phyloP scores from a whole-genome alignment of 1,140 invertebrate species.

The Ericerus pela region DNA sequence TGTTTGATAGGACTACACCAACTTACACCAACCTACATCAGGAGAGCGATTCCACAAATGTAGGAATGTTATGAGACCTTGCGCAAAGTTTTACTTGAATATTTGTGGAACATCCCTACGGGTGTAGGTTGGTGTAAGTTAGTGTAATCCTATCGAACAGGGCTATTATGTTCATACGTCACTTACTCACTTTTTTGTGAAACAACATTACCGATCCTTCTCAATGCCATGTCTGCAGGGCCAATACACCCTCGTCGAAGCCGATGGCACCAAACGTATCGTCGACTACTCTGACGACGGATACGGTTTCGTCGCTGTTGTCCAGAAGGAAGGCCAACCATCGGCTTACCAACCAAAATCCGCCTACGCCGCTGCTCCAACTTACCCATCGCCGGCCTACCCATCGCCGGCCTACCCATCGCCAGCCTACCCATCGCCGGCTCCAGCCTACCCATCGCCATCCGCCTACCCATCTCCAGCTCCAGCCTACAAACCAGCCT shows the following conservation, averaged over 20 bases:
- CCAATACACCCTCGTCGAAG: conserved; percentile 32
- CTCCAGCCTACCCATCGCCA: conserved; percentile 15
- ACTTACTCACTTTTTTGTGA: no score
- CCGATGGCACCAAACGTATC: conserved; percentile 39
- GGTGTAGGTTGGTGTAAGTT: no score
- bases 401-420: conserved; percentile 10
- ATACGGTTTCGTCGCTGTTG: conserved; percentile 27
- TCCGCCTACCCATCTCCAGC: conserved; percentile 15
- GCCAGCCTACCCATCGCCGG: conserved; percentile 13
- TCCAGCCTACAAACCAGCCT: conserved; percentile 22
- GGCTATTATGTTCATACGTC: no score
- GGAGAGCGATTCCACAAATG: no score
- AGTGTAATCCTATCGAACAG: no score
- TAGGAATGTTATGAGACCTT: no score
- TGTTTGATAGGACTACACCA: no score
- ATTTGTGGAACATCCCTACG: no score
- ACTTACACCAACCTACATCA: no score
- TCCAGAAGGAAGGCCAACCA: conserved; percentile 19
- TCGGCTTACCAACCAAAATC: conserved; percentile 7
- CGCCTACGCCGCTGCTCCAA: conserved; percentile 25
- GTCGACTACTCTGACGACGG: conserved; percentile 43
- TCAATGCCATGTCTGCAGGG: conserved; percentile 22
- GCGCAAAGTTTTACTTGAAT: no score
- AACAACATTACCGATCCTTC: no score
- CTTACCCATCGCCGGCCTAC: conserved; percentile 9